Evolutionary conservation across 2,113 vertebrate species (phyloP).

Genomic region (Ramphastos sulfuratus): DNA sequence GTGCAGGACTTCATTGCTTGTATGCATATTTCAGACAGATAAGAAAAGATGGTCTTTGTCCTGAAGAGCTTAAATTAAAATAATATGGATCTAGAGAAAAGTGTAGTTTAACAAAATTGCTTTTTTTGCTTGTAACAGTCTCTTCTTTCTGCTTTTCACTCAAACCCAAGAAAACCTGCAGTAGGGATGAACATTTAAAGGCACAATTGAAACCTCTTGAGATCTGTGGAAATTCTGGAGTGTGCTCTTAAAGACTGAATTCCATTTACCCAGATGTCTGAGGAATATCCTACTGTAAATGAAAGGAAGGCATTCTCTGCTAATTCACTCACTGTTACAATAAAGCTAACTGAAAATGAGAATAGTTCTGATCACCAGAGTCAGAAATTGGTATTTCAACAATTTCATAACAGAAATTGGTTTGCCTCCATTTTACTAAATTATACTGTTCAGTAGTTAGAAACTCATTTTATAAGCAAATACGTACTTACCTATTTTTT

Average conservation of each 20-base stretch:
- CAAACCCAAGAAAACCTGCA: background rate
- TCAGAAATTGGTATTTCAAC: constrained; percentile 57
- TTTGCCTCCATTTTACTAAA: constrained; percentile 56
- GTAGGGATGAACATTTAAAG: background rate
- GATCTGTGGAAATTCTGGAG: background rate
- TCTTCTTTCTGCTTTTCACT: background rate
- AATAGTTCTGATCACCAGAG: constrained; percentile 38
- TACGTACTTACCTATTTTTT: constrained; percentile 16
- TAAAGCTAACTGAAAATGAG: constrained; percentile 35
- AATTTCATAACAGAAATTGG: constrained; percentile 43
- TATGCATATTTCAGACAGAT: background rate
- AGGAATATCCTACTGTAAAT: constrained; percentile 1
- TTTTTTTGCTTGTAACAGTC: background rate
- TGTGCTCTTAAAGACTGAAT: background rate
- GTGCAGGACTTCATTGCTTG: background rate
- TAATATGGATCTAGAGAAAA: background rate
- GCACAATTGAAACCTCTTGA: background rate
- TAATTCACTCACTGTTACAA: constrained; percentile 16
- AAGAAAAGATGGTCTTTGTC: background rate
- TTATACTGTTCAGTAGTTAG: constrained; percentile 46
- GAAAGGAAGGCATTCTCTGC: background rate
- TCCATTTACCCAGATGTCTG: background rate
- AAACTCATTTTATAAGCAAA: constrained; percentile 43
- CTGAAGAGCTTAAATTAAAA: background rate
- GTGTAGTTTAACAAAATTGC: background rate